These are phyloP conservation scores for Porites rus DNA, from an alignment of 92 coral and sea anemone genomes.

Conservation along the genomic window DNA sequence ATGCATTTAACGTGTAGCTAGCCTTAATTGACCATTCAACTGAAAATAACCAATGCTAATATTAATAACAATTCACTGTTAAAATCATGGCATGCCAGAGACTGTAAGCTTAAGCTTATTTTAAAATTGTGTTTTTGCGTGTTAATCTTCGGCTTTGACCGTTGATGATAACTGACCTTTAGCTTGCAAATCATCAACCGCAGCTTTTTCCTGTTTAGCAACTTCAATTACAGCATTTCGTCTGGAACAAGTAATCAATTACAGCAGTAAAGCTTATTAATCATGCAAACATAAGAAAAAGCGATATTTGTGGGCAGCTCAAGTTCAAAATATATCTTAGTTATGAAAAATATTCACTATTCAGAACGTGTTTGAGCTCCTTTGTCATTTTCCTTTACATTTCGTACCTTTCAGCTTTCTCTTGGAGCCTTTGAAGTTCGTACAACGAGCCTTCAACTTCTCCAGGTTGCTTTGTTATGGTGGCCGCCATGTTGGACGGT, in stretches of 20 bases:
- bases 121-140: not conserved
- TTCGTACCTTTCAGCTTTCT: conserved; percentile 61
- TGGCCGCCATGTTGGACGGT: conserved; percentile 60
- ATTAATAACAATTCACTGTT: too few species aligned
- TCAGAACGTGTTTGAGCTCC: not conserved
- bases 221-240: conserved; percentile 13
- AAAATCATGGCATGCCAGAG: too few species aligned
- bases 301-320: too few species aligned
- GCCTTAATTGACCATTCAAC: too few species aligned
- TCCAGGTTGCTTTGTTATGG: not conserved
- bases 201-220: conserved; percentile 22
- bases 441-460: conserved; percentile 40
- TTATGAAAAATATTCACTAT: not conserved
- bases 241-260: not conserved
- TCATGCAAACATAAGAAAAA: too few species aligned
- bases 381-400: not conserved
- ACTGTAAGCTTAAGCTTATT: too few species aligned
- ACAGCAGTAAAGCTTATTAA: not conserved
- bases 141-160: not conserved
- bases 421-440: conserved; percentile 66
- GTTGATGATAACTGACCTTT: conserved; percentile 1
- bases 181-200: conserved; percentile 7
- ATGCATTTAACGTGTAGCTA: too few species aligned
- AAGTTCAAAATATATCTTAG: too few species aligned
- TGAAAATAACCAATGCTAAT: too few species aligned